These are phyloP conservation scores for Melanostoma scalare DNA, from an alignment of 2,888 invertebrate species.

Conservation along the genomic window DNA sequence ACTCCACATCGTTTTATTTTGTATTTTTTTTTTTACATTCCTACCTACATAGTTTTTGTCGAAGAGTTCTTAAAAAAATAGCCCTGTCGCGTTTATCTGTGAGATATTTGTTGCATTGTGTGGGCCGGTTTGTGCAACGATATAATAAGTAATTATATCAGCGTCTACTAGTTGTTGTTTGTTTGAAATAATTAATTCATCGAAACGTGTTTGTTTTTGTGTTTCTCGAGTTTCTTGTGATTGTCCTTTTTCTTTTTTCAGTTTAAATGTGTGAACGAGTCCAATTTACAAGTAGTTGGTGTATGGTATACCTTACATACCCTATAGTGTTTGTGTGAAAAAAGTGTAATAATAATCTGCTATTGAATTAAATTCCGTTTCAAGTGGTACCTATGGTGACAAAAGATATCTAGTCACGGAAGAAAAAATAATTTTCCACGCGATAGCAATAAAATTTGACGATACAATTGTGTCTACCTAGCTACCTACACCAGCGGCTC, in stretches of 20 bases:
- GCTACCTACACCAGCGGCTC: neutral
- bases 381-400: slow-evolving; percentile 4
- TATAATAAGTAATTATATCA: slow-evolving; percentile 28
- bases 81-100: neutral
- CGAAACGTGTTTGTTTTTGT: slow-evolving; percentile 23
- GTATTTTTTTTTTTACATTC: slow-evolving; percentile 3
- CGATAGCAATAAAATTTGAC: slow-evolving; percentile 58
- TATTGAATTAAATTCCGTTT: slow-evolving; percentile 49
- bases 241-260: slow-evolving; percentile 26
- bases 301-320: neutral
- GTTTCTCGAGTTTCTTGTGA: slow-evolving; percentile 20
- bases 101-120: slow-evolving; percentile 29
- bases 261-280: slow-evolving; percentile 24
- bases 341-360: slow-evolving; percentile 19
- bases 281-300: slow-evolving; percentile 20
- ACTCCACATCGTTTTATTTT: neutral
- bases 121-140: slow-evolving; percentile 6
- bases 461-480: slow-evolving; percentile 58
- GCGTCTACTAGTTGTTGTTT: slow-evolving; percentile 2
- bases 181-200: slow-evolving; percentile 66
- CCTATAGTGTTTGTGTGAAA: slow-evolving; percentile 24
- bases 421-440: slow-evolving; percentile 25
- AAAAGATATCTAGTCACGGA: slow-evolving; percentile 21
- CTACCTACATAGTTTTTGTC: too few species aligned
- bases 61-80: neutral